Base-by-base conservation (phyloP, 2,113 vertebrate species). In the Scytalopus superciliaris region DNA sequence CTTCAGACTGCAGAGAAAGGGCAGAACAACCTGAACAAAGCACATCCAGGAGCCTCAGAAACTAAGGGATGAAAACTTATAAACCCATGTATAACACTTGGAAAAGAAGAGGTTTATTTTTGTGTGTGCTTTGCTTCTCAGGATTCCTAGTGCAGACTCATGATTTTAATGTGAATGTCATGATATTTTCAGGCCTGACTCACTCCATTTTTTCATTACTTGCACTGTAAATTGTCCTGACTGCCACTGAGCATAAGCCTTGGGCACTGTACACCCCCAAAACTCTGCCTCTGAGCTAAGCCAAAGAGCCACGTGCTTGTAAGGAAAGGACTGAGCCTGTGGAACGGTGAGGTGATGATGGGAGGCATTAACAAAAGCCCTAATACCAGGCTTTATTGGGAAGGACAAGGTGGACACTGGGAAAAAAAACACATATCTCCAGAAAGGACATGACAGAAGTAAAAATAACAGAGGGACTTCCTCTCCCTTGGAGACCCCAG, bases 151-250 rank as follows among this genome's bases (percentile, higher is more conserved):
- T 60, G 49, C 44, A 64, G 77, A 55, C n/a, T 70, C 40, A 53
- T 17, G 40, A 78, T 87, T 94, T 93, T 45, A 64, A 45, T 40
- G 66, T 78, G 76, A 79, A 96, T 84, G 40, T 5, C 64, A 60
- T 42, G 64, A 23, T 84, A 69, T 94, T 94, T 94, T 66, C 64
- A 72, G 83, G 37, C 80, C 66, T 93, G 90, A 92, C 28, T 92
- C 86, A 78, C 37, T 64, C 24, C 2, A 23, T 31, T 56, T 40
- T 87, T 69, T 49, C 60, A 77, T 24, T 40, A n/a, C 33, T 72
- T 50, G 7, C 19, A 40, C 64, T 67, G 37, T 56, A 60, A 85
- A 70, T 70, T 70, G 49, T 55, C 76, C 79, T 84, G 49, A 30
- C 15, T 84, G 35, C 31, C 44, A n/a, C 22, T 63, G 30, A 56